phyloP scores from a whole-genome alignment of 2,113 vertebrate species.

The Lampris megalopsis region DNA sequence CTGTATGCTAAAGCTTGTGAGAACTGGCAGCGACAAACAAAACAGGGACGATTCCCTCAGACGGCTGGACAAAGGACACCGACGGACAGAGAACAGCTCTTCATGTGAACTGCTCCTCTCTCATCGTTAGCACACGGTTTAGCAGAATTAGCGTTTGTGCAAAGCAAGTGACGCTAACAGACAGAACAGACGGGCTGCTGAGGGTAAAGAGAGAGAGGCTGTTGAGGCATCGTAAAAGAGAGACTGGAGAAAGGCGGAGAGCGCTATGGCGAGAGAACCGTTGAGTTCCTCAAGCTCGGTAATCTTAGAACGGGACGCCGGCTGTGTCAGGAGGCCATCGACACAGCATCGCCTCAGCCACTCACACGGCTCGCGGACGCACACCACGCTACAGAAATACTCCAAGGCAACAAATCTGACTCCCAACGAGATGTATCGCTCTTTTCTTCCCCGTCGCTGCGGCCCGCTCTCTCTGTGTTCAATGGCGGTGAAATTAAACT shows the following conservation, averaged over 20 bases:
- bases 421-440: slow-evolving; percentile 21
- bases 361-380: slow-evolving; percentile 10
- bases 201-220: neutral
- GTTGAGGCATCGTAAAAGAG: neutral
- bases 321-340: slow-evolving; percentile 24
- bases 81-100: too few species aligned
- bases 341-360: slow-evolving; percentile 9
- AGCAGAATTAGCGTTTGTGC: too few species aligned
- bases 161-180: neutral
- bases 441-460: neutral
- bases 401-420: slow-evolving; percentile 47
- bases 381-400: slow-evolving; percentile 38
- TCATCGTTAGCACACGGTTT: too few species aligned
- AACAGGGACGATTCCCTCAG: too few species aligned
- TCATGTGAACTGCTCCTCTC: too few species aligned
- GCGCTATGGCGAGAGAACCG: neutral
- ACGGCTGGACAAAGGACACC: too few species aligned
- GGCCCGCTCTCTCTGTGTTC: slow-evolving; percentile 28
- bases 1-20: too few species aligned
- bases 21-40: too few species aligned
- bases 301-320: slow-evolving; percentile 42
- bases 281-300: slow-evolving; percentile 36
- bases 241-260: slow-evolving; percentile 10
- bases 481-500: slow-evolving; percentile 10
- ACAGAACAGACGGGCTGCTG: neutral